A percentile compares a stretch with the other conserved stretches of the same genome.
These are phyloP conservation scores for Erythrolamprus reginae DNA, from an alignment of 2,113 vertebrate species.

Conservation along the genomic window DNA sequence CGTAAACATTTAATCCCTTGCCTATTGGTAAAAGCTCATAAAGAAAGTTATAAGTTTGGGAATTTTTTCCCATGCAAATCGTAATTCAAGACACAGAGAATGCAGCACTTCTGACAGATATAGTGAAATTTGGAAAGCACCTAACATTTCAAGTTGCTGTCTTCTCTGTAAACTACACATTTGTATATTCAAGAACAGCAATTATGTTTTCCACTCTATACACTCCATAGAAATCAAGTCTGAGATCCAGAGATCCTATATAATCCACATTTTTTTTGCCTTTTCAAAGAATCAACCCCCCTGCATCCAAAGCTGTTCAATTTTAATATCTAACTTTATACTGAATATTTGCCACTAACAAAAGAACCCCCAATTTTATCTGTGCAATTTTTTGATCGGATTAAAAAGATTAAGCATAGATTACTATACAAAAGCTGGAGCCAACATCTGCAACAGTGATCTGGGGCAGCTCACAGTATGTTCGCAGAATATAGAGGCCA, in stretches of 20 bases:
- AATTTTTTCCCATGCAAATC: slow-evolving; percentile 5
- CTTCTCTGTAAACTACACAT: background rate
- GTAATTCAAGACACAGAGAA: background rate
- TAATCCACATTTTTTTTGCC: background rate
- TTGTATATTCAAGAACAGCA: background rate
- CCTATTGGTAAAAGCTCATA: background rate
- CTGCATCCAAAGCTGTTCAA: background rate
- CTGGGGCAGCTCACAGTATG: background rate
- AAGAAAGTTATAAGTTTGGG: background rate
- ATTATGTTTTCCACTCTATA: background rate
- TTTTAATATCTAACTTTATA: background rate
- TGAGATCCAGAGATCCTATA: background rate
- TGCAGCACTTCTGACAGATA: background rate
- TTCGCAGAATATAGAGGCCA: background rate
- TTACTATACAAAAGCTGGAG: background rate
- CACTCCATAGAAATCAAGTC: background rate
- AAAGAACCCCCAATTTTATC: background rate
- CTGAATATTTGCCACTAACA: background rate
- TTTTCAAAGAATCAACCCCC: background rate
- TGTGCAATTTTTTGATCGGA: background rate
- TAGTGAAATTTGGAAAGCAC: background rate
- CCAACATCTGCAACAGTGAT: background rate
- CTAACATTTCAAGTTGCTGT: background rate
- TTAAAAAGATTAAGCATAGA: background rate
- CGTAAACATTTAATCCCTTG: slow-evolving; percentile 22